A percentile compares a stretch with the other conserved stretches of the same genome.
Evolutionary conservation across 2,113 vertebrate species (phyloP).

Genomic region (Neolamprologus hecqui): DNA sequence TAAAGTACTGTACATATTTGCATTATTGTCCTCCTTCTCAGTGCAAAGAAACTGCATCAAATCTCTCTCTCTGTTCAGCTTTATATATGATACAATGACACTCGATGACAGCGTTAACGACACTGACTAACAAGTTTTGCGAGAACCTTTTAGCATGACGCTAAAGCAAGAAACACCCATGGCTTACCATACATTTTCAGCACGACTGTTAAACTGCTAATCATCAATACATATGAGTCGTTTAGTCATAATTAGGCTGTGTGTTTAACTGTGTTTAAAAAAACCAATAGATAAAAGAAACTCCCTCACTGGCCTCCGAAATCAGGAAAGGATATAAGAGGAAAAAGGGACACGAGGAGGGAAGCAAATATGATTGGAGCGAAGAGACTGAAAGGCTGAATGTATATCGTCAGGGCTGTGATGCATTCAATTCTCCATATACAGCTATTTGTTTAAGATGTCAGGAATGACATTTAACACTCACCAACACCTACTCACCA

Average conservation of each 20-base stretch:
- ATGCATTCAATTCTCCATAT: conserved; percentile 23
- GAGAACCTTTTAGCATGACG: not conserved
- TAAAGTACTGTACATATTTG: not conserved
- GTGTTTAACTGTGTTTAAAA: not conserved
- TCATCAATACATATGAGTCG: not conserved
- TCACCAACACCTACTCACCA: not conserved
- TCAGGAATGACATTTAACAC: conserved; percentile 51
- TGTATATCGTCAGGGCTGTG: not conserved
- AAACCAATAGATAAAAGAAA: not conserved
- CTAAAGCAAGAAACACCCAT: not conserved
- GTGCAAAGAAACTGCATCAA: not conserved
- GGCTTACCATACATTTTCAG: not conserved
- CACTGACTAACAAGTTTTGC: not conserved
- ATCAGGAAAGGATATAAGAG: not conserved
- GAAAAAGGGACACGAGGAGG: not conserved
- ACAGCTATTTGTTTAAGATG: conserved; percentile 48
- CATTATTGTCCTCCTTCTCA: not conserved
- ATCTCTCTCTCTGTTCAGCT: not conserved
- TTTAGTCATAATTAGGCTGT: not conserved
- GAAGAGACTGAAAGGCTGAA: not conserved
- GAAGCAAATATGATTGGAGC: not conserved
- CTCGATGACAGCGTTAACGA: not conserved
- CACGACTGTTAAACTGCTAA: not conserved
- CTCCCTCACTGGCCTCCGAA: not conserved
- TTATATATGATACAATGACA: not conserved